phyloP scores from a whole-genome alignment of 2,797 vertebrate species.

The Emydoidea blandingii region DNA sequence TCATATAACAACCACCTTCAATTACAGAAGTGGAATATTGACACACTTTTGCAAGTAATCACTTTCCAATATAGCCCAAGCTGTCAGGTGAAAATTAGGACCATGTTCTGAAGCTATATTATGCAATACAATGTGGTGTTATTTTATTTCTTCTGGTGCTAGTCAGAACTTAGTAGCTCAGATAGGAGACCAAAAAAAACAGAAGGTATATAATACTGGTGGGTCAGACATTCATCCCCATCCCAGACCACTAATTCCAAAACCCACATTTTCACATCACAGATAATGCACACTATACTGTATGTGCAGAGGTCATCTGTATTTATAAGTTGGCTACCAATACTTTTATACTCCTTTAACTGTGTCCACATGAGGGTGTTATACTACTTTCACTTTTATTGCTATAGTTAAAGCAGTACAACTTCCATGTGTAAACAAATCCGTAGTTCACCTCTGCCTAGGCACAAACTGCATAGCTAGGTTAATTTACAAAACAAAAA shows the following conservation, averaged over 20 bases:
- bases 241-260: not conserved
- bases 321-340: not conserved
- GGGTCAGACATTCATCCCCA: not conserved
- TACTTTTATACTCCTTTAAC: not conserved
- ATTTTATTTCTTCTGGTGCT: not conserved
- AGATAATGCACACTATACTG: not conserved
- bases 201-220: not conserved
- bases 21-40: not conserved
- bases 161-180: not conserved
- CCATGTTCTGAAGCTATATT: not conserved
- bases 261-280: not conserved
- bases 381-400: too few relatives aligned
- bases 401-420: too few relatives aligned
- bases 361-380: too few relatives aligned
- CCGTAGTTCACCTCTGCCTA: too few relatives aligned
- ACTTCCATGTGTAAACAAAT: too few relatives aligned
- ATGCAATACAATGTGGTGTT: not conserved
- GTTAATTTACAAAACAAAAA: too few relatives aligned
- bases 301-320: not conserved
- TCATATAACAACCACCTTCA: not conserved
- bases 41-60: not conserved
- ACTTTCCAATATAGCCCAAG: not conserved
- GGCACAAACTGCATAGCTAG: too few relatives aligned
- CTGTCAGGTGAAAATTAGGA: not conserved
- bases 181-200: not conserved